Evolutionary conservation across 2,888 invertebrate species (phyloP).

Genomic region (Anarsia innoxiella): DNA sequence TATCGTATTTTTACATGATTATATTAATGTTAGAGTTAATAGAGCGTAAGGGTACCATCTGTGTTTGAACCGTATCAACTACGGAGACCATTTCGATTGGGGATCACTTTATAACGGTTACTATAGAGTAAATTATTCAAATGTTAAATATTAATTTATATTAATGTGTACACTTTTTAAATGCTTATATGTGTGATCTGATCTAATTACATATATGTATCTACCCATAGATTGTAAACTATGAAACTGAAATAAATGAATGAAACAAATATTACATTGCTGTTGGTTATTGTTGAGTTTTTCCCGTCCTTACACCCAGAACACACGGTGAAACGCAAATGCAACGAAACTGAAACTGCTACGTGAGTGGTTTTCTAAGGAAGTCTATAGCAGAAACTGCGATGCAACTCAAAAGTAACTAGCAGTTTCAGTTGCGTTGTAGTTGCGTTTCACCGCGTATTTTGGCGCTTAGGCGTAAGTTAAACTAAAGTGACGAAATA

Average conservation of each 20-base stretch:
- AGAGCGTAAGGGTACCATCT: slow-evolving; percentile 51
- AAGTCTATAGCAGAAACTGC: too few species aligned
- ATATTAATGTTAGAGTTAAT: slow-evolving; percentile 43
- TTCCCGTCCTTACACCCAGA: not conserved
- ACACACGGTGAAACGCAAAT: too few species aligned
- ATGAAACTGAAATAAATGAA: slow-evolving; percentile 68
- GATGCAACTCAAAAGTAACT: too few species aligned
- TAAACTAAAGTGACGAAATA: too few species aligned
- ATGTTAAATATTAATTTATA: slow-evolving; percentile 66
- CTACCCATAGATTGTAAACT: slow-evolving; percentile 70
- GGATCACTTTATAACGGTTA: slow-evolving; percentile 67
- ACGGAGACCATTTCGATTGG: slow-evolving; percentile 49
- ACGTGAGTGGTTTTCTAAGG: too few species aligned
- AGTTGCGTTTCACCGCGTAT: too few species aligned
- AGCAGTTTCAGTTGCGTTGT: too few species aligned
- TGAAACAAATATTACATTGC: slow-evolving; percentile 50
- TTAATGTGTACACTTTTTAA: slow-evolving; percentile 62
- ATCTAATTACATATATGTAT: slow-evolving; percentile 62
- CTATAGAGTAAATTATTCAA: slow-evolving; percentile 70
- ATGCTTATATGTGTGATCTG: slow-evolving; percentile 73
- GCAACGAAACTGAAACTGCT: too few species aligned
- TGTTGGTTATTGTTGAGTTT: slow-evolving; percentile 43
- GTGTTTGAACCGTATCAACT: too few species aligned
- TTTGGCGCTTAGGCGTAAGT: too few species aligned
- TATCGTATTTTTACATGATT: slow-evolving; percentile 59